Base-by-base conservation (phyloP, 2,113 vertebrate genomes). In the Aythya baeri region DNA sequence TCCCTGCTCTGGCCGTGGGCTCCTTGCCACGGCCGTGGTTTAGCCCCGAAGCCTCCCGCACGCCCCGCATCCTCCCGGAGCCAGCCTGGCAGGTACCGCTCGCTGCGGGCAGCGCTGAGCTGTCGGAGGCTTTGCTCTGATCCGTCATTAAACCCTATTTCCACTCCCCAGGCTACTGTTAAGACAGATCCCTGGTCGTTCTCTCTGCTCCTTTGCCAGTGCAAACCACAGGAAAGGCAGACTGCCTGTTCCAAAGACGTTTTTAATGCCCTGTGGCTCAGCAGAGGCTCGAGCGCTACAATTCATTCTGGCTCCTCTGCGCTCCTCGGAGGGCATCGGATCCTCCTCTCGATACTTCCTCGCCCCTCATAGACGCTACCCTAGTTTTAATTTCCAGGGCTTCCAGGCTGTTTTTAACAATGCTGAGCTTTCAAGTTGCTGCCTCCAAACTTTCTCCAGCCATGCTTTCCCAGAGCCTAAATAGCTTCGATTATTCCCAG, bases 361-460 rank as follows among this genome's bases (percentile, higher is more conserved):
- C 50, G 15, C 75, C 83, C 88, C 85, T 83, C 86, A 80, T 93
- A 94, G 91, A 91, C 50, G 75, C 67, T 93, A 94, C 81, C 70
- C 91, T 90, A 71, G 86, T 95, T 96, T 95, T 86, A 70, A 92
- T 94, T 96, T 93, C 83, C 87, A 96, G 74, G 79, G 71, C 86
- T 95, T 96, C 88, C 88, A 96, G 89, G 72, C 73, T 78, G 77
- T 46, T 91, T 96, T 96, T 83, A 86, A 95, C 84, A 89, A 80
- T 55, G 76, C 79, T 91, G 87, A 86, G 86, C 95, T 97, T 96
- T 96, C 79, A 89, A 94, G 83, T 83, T 89, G 91, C 67, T 96
- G 91, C 81, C 85, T 96, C 90, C 94, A 90, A 86, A 96, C 93
- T 95, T 96, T 94, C 94, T 89, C 85, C 86, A 91, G 77, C 93